Conservation (phyloP, 1,140 invertebrate genomes). For the Hycleus phaleratus region DNA sequence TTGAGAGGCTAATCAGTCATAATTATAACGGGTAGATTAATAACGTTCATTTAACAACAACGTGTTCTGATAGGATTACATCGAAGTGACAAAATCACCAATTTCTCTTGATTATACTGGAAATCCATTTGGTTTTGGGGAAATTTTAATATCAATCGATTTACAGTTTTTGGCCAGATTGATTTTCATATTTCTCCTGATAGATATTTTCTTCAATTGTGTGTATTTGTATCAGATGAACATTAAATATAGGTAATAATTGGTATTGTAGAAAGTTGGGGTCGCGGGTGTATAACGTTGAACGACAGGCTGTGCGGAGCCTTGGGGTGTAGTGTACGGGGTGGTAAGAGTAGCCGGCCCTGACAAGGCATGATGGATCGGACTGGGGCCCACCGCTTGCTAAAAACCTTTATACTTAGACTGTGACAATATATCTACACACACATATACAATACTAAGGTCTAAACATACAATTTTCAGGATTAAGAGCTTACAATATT, state of each 20-base stretch:
- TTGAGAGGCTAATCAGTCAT: conserved; percentile 34
- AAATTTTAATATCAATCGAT: too few species aligned
- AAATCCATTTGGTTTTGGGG: too few species aligned
- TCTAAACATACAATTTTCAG: conserved; percentile 10
- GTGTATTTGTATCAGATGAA: neutral
- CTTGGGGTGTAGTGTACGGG: conserved; percentile 18
- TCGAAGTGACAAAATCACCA: conserved; percentile 15
- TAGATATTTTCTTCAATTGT: too few species aligned
- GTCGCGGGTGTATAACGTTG: conserved; percentile 4
- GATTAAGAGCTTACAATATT: conserved; percentile 13
- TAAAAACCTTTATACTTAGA: conserved; percentile 37
- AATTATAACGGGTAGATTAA: conserved; percentile 29
- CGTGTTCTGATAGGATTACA: conserved; percentile 23
- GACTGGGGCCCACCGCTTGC: conserved; percentile 30
- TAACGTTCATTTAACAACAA: conserved; percentile 26
- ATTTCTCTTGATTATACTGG: too few species aligned
- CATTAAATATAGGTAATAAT: conserved; percentile 28
- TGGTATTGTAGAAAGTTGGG: conserved; percentile 23
- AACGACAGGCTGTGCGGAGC: conserved; percentile 14
- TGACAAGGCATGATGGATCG: conserved; percentile 40
- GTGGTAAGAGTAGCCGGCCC: conserved; percentile 36
- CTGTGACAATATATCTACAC: conserved; percentile 16
- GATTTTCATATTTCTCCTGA: too few species aligned
- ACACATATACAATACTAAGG: neutral
- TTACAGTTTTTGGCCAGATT: too few species aligned